phyloP scores from a whole-genome alignment of 2,797 vertebrate species.

The Cyprinodon diabolis region DNA sequence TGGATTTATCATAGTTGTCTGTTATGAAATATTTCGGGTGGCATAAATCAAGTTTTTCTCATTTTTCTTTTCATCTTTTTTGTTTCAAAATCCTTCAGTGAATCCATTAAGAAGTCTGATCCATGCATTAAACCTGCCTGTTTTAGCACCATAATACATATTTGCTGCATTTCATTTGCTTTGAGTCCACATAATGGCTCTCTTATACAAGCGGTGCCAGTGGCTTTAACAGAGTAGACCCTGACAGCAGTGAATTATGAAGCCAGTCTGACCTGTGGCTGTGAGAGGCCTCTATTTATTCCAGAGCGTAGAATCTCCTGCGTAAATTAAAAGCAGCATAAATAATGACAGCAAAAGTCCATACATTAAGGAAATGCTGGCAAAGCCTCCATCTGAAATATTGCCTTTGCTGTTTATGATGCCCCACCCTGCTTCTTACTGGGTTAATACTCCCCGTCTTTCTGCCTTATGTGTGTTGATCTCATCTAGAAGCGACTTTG shows the following conservation, averaged over 20 bases:
- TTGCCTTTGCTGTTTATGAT: slow-evolving; percentile 3
- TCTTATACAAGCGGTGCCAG: slow-evolving; percentile 20
- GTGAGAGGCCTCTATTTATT: slow-evolving; percentile 27
- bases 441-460: slow-evolving; percentile 4
- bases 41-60: neutral
- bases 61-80: slow-evolving; percentile 13
- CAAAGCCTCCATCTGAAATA: slow-evolving; percentile 26
- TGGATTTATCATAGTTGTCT: neutral
- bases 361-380: slow-evolving; percentile 29
- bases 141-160: slow-evolving; percentile 1
- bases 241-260: slow-evolving; percentile 51
- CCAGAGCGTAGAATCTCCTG: slow-evolving; percentile 26
- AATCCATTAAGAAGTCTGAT: slow-evolving; percentile 23
- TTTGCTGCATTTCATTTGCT: slow-evolving; percentile 14
- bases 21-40: neutral
- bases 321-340: slow-evolving; percentile 49
- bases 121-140: neutral
- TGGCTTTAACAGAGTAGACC: slow-evolving; percentile 15
- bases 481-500: slow-evolving; percentile 31
- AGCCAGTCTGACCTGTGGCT: slow-evolving; percentile 54
- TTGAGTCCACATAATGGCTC: slow-evolving; percentile 21
- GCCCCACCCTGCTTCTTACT: slow-evolving; percentile 30
- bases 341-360: slow-evolving; percentile 31
- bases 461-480: slow-evolving; percentile 12
- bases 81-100: neutral